Conservation (phyloP, 2,113 vertebrate species). For the Lepisosteus osseus region DNA sequence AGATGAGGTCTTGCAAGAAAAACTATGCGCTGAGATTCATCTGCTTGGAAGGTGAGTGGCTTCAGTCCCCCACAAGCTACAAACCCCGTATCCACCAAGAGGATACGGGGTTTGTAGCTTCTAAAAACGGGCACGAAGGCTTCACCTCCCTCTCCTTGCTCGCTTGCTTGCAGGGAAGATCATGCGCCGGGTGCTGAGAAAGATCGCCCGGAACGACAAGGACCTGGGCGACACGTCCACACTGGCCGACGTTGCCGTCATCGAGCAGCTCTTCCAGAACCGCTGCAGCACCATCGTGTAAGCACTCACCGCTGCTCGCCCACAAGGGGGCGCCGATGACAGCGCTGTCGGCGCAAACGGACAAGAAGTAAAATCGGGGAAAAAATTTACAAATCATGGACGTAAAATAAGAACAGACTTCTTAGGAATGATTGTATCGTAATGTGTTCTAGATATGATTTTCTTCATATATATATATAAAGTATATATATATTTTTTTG, state of each 20-base stretch:
- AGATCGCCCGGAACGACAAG: constrained; percentile 85
- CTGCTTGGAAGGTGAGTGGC: not conserved
- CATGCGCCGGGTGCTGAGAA: constrained; percentile 85
- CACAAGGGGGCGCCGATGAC: not conserved
- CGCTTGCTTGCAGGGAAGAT: constrained; percentile 79
- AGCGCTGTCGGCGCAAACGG: not conserved
- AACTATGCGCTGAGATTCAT: not conserved
- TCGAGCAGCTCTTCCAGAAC: constrained; percentile 83
- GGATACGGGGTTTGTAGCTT: not conserved
- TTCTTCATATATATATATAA: too few species aligned
- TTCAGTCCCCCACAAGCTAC: too few species aligned
- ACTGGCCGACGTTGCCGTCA: constrained; percentile 79
- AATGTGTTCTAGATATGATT: too few species aligned
- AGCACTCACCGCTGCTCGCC: constrained; percentile 12
- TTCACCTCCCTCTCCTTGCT: not conserved
- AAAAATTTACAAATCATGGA: too few species aligned
- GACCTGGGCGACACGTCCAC: constrained; percentile 90
- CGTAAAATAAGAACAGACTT: too few species aligned
- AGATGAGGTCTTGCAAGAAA: too few species aligned
- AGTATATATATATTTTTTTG: too few species aligned
- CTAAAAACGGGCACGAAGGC: not conserved
- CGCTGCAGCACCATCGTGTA: constrained; percentile 73
- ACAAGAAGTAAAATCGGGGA: too few species aligned
- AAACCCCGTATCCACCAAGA: too few species aligned
- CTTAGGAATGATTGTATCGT: too few species aligned